A percentile compares a stretch with the other conserved stretches of the same genome.
Conservation (phyloP, 2,113 vertebrate species). For the Zosterops japonicus region DNA sequence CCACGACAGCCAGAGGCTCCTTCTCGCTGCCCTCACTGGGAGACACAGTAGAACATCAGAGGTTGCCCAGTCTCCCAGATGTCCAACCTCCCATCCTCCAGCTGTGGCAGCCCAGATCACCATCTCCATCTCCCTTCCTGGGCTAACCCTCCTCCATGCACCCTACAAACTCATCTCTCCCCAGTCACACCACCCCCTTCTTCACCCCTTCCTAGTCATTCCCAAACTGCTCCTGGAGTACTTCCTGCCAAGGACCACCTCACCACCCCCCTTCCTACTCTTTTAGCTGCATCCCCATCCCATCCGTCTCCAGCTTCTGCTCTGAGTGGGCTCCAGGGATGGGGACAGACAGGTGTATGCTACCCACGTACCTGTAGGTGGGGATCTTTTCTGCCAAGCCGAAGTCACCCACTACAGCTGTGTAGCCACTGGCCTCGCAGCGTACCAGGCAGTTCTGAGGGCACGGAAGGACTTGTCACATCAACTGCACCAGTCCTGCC, state of each 20-base stretch:
- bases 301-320: background rate
- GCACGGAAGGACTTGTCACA: background rate
- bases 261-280: no score
- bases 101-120: background rate
- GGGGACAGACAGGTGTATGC: background rate
- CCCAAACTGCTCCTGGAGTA: background rate
- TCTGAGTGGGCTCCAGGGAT: background rate
- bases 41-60: background rate
- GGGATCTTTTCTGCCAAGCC: conserved; percentile 96
- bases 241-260: background rate
- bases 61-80: background rate
- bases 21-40: conserved; percentile 82
- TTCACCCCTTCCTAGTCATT: background rate
- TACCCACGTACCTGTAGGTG: conserved; percentile 81
- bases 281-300: background rate
- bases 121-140: background rate
- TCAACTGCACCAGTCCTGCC: background rate
- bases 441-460: conserved; percentile 91
- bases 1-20: conserved; percentile 89
- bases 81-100: background rate
- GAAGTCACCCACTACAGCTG: conserved; percentile 92
- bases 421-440: conserved; percentile 81
- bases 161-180: background rate
- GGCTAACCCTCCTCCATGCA: background rate
- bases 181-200: background rate